Conservation (phyloP, 2,797 vertebrate genomes). For the Coracias cyanogaster region DNA sequence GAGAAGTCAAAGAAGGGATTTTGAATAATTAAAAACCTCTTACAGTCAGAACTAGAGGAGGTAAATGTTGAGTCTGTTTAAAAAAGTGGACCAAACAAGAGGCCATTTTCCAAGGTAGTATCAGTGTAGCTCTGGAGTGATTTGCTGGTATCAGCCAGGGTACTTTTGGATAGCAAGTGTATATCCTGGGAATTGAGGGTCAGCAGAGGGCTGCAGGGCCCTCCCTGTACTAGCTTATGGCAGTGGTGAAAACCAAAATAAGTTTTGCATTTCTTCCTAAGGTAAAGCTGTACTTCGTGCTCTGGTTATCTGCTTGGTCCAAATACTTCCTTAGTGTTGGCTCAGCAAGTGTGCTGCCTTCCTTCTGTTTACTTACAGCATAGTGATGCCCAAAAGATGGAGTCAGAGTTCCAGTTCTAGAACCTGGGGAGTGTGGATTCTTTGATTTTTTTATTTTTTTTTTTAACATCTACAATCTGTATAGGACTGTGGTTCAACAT, state of each 20-base stretch:
- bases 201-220: neutral
- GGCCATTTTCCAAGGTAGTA: neutral
- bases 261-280: neutral
- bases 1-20: neutral
- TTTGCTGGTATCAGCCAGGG: neutral
- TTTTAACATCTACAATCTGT: neutral
- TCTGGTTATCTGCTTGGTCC: neutral
- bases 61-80: neutral
- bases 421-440: neutral
- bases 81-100: neutral
- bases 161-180: neutral
- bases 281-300: neutral
- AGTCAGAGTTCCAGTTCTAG: constrained; percentile 20
- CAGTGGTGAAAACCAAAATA: neutral
- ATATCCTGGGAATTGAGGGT: neutral
- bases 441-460: neutral
- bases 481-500: neutral
- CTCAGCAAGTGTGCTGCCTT: neutral
- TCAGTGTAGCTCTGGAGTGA: neutral
- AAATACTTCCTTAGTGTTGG: neutral
- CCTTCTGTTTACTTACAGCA: neutral
- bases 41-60: neutral
- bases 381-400: constrained; percentile 8
- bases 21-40: neutral
- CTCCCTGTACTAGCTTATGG: neutral